Conservation (phyloP, 1,140 invertebrate species). For the Platyscapa corneri region DNA sequence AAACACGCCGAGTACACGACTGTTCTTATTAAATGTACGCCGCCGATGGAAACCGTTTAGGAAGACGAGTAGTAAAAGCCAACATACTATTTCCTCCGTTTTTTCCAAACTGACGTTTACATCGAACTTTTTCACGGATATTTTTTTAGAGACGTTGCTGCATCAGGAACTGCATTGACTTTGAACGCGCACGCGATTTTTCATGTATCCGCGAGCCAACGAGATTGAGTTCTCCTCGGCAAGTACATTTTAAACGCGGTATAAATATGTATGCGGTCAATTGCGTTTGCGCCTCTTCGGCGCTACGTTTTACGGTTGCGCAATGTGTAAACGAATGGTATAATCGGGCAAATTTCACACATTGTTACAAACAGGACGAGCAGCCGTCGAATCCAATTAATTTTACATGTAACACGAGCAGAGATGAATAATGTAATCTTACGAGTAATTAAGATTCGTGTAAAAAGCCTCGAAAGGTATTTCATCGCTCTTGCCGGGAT, state of each 20-base stretch:
- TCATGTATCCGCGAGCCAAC: not conserved
- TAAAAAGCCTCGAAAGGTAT: not conserved
- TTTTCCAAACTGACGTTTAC: not conserved
- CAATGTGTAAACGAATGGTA: no score
- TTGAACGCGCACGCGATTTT: not conserved
- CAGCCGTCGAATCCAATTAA: not conserved
- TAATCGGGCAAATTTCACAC: no score
- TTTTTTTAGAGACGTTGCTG: not conserved
- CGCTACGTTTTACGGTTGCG: no score
- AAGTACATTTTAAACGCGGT: not conserved
- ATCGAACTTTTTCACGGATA: not conserved
- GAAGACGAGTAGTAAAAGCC: not conserved
- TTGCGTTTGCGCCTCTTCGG: no score
- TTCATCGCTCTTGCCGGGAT: not conserved
- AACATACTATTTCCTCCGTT: not conserved
- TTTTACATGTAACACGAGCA: not conserved
- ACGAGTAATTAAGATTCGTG: not conserved
- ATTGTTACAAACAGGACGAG: no score
- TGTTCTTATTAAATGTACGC: not conserved
- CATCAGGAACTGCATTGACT: not conserved
- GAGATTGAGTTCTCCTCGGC: not conserved
- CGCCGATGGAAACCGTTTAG: not conserved
- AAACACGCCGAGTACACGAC: not conserved
- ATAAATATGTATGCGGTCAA: no score
- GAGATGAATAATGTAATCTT: not conserved